These are phyloP conservation scores for Seira musarum DNA, from an alignment of 2,888 invertebrate species.

Conservation along the genomic window DNA sequence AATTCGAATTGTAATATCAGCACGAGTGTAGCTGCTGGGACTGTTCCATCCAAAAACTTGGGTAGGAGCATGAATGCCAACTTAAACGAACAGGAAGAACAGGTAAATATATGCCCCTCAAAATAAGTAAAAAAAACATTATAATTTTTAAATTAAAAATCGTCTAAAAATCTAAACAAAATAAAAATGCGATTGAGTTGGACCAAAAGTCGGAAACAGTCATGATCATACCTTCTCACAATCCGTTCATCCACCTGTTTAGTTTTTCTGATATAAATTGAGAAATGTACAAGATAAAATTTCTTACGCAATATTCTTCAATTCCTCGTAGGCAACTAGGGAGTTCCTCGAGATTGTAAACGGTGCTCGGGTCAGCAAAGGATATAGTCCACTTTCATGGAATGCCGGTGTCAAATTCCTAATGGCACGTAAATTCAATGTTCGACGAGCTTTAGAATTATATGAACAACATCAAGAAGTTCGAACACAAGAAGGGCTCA, in stretches of 20 bases:
- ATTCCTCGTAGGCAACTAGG: slow-evolving; percentile 82
- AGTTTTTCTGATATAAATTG: too few species aligned
- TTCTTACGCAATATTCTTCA: neutral
- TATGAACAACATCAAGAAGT: slow-evolving; percentile 95
- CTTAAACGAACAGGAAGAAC: slow-evolving; percentile 64
- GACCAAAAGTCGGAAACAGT: too few species aligned
- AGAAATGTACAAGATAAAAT: too few species aligned
- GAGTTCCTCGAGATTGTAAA: slow-evolving; percentile 86
- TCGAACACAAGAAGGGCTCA: slow-evolving; percentile 88
- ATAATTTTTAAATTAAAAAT: slow-evolving; percentile 6
- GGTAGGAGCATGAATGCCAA: slow-evolving; percentile 56
- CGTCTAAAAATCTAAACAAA: too few species aligned
- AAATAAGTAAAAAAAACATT: too few species aligned
- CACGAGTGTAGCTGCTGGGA: slow-evolving; percentile 21
- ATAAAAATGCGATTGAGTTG: too few species aligned
- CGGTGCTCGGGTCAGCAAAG: slow-evolving; percentile 74
- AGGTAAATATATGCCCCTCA: slow-evolving; percentile 56
- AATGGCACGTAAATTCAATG: slow-evolving; percentile 95
- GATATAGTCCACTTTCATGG: slow-evolving; percentile 81
- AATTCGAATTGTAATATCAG: slow-evolving; percentile 26
- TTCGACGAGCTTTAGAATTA: slow-evolving; percentile 89
- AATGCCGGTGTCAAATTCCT: slow-evolving; percentile 82
- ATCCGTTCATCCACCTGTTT: too few species aligned
- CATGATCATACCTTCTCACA: too few species aligned
- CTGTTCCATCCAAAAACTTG: slow-evolving; percentile 46